Conservation (phyloP, 2,113 vertebrate genomes). For the Neodon shergylaensis region DNA sequence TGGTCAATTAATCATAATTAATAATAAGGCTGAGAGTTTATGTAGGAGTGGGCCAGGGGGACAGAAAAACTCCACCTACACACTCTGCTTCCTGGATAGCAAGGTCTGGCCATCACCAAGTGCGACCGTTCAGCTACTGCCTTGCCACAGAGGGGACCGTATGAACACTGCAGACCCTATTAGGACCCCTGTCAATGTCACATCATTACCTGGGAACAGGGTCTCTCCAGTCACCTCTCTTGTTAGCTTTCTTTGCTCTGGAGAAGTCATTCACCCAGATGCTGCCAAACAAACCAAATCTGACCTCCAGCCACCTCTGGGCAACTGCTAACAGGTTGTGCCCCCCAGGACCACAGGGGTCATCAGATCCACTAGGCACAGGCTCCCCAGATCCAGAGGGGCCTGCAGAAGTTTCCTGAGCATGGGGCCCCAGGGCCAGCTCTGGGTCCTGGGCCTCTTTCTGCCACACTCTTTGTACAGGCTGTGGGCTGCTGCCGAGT, state of each 20-base stretch:
- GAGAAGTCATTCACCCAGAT: slow-evolving; percentile 83
- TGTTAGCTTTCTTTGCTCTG: slow-evolving; percentile 85
- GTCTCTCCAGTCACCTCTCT: slow-evolving; percentile 87
- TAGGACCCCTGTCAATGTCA: neutral
- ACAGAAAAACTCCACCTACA: neutral
- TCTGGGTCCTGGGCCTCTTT: neutral
- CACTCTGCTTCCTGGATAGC: neutral
- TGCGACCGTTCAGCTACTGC: neutral
- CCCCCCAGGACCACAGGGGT: fast-evolving
- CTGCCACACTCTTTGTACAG: fast-evolving
- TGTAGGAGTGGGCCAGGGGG: neutral
- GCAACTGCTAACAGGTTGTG: neutral
- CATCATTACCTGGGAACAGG: slow-evolving; percentile 84
- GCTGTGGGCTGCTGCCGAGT: neutral
- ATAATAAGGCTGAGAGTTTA: neutral
- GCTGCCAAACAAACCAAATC: slow-evolving; percentile 86
- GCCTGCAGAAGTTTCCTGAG: neutral
- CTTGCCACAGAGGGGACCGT: fast-evolving
- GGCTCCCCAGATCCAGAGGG: fast-evolving
- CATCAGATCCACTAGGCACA: neutral
- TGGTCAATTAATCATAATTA: no score
- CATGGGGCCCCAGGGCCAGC: neutral
- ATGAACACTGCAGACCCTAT: fast-evolving
- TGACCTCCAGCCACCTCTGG: slow-evolving; percentile 82
- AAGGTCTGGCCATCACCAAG: neutral